Evolutionary conservation across 2,888 invertebrate species (phyloP), one percentile per base, ranked within the genome.

Genomic region (Philereme transversata): DNA sequence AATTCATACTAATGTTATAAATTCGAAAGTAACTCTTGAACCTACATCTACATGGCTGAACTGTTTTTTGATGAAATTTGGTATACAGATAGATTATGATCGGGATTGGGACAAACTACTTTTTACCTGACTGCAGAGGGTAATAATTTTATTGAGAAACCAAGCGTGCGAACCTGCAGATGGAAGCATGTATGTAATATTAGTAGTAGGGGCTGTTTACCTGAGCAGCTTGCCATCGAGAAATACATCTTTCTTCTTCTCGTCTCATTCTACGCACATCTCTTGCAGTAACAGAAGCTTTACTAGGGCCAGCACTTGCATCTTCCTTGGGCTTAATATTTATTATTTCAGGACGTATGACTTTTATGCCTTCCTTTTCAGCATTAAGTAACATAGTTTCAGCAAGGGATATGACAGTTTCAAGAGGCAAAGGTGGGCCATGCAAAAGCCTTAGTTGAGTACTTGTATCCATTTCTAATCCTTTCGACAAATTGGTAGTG

Each of bases 171-270:
- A 22, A 22, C 22, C 22, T 22, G 22, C 22, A 22, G 22, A 22
- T 22, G 22, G 22, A 22, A 22, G 22, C 22, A 22, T 22, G 1
- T 22, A 22, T 22, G 22, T 22, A 22, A 22, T 22, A 22, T 22
- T 22, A 22, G 22, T 22, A 22, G 22, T 22, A 22, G 4, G 7
- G 6, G 7, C 3, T 11, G 22, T 22, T 45, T 78, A 94, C 91
- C 88, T 96, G 95, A 81, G 93, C 92, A 2, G 93, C 93, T 79
- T 96, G 96, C 96, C 95, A 96, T 74, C 84, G 74, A 43, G 85
- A 84, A 75, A 93, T 88, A 57, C 87, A 88, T 49, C 84, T 85
- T 55, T 92, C 90, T 74, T 91, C 91, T 64, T 73, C 51, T 44
- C 35, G 60, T 35, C 34, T 57, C 45, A 54, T 40, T 45, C 40